phyloP scores from a whole-genome alignment of 2,797 vertebrate genomes.

The Brachymystax lenok region DNA sequence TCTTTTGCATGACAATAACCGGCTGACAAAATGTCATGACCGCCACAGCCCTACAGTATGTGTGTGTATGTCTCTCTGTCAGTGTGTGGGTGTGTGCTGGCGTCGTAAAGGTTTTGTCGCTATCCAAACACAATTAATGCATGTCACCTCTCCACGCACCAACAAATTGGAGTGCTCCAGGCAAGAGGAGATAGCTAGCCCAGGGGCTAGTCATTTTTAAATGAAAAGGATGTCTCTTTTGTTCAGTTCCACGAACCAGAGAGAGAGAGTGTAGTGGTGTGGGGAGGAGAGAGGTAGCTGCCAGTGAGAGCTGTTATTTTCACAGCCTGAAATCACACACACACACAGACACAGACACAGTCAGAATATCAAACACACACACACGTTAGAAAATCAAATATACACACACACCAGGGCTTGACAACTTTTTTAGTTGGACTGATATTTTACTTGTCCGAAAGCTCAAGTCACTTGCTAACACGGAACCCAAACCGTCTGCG shows the following conservation, averaged over 20 bases:
- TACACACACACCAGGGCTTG: too few species aligned
- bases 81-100: slow-evolving; percentile 31
- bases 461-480: too few species aligned
- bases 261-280: slow-evolving; percentile 46
- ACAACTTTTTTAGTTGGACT: too few species aligned
- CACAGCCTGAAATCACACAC: slow-evolving; percentile 56
- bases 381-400: not conserved
- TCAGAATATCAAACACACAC: not conserved
- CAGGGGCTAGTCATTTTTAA: slow-evolving; percentile 66
- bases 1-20: too few species aligned
- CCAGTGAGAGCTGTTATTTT: slow-evolving; percentile 60
- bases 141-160: slow-evolving; percentile 53
- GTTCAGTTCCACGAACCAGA: slow-evolving; percentile 61
- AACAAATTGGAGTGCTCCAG: slow-evolving; percentile 63
- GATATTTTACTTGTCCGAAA: too few species aligned
- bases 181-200: slow-evolving; percentile 56
- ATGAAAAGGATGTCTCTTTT: slow-evolving; percentile 71
- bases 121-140: slow-evolving; percentile 59
- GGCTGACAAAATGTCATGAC: too few species aligned
- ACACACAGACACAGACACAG: not conserved
- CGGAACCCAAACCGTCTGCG: too few species aligned
- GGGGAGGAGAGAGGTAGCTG: slow-evolving; percentile 20
- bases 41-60: too few species aligned
- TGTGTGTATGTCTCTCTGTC: slow-evolving; percentile 47
- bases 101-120: slow-evolving; percentile 48